phyloP scores from a whole-genome alignment of 2,888 invertebrate species.

The Chelonus formosanus region DNA sequence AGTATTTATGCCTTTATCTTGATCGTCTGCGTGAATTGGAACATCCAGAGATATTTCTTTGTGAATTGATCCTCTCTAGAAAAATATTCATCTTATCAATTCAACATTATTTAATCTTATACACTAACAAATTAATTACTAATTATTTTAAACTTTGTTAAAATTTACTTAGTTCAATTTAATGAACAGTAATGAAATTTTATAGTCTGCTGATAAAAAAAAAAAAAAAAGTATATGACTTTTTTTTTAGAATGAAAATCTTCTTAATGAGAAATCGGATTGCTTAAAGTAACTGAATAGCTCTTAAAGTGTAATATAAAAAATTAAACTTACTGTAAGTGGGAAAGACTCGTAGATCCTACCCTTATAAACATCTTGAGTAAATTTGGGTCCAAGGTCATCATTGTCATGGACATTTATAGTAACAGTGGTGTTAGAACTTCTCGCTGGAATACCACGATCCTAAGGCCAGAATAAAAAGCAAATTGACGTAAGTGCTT shows the following conservation, averaged over 20 bases:
- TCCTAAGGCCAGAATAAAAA: slow-evolving; percentile 68
- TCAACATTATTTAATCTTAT: not conserved
- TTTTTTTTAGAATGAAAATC: too few relatives aligned
- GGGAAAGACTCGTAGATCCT: slow-evolving; percentile 86
- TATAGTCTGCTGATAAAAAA: slow-evolving; percentile 7
- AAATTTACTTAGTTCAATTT: too few relatives aligned
- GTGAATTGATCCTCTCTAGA: slow-evolving; percentile 77
- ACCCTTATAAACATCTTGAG: slow-evolving; percentile 80
- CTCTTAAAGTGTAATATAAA: slow-evolving; percentile 7
- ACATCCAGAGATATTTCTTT: slow-evolving; percentile 76
- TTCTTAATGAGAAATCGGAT: too few relatives aligned
- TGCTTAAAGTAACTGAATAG: slow-evolving; percentile 5
- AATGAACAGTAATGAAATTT: too few relatives aligned
- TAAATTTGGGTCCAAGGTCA: slow-evolving; percentile 84
- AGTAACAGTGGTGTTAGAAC: slow-evolving; percentile 76
- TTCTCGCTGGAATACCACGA: slow-evolving; percentile 80
- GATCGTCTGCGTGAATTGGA: slow-evolving; percentile 81
- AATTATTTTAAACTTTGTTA: too few relatives aligned
- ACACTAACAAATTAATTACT: too few relatives aligned
- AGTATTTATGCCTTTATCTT: slow-evolving; percentile 79
- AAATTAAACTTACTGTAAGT: slow-evolving; percentile 71
- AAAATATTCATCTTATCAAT: slow-evolving; percentile 3
- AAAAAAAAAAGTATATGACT: not conserved
- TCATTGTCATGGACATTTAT: slow-evolving; percentile 81
- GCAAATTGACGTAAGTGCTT: slow-evolving; percentile 8